Evolutionary conservation across 2,113 vertebrate species (phyloP).

Genomic region (Solenodon paradoxus): DNA sequence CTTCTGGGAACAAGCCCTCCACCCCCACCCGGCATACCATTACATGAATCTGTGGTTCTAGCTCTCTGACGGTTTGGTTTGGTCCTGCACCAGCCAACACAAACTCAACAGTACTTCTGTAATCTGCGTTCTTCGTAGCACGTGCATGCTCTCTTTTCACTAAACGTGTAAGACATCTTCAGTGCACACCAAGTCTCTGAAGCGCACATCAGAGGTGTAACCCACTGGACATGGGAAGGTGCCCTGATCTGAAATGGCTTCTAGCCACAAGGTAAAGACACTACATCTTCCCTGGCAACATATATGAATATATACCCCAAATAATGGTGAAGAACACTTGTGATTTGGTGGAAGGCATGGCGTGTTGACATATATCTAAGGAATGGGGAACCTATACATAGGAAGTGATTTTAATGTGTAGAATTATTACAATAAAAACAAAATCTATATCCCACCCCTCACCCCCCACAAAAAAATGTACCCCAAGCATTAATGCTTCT

Average conservation of each 20-base stretch:
- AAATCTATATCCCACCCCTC: no score
- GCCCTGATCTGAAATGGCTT: neutral
- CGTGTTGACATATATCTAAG: no score
- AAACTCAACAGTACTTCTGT: neutral
- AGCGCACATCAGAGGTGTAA: neutral
- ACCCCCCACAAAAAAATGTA: no score
- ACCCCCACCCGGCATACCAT: neutral
- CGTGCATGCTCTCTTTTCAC: neutral
- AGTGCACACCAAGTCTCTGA: neutral
- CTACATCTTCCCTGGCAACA: neutral
- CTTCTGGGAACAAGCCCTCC: neutral
- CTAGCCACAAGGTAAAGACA: neutral
- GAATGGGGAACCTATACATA: no score
- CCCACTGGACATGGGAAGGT: neutral
- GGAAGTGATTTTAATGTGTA: no score
- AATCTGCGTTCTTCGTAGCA: slow-evolving; percentile 13
- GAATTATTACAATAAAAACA: no score
- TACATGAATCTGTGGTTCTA: neutral
- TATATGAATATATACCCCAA: neutral
- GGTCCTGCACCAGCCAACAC: neutral
- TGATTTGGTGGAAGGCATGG: no score
- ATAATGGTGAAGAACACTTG: no score
- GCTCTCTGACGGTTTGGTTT: neutral
- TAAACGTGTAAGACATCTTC: neutral
- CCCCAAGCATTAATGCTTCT: neutral